Evolutionary conservation across 2,113 vertebrate genomes (phyloP), one percentile per base, ranked within the genome.

Genomic region (Anseranas semipalmata): DNA sequence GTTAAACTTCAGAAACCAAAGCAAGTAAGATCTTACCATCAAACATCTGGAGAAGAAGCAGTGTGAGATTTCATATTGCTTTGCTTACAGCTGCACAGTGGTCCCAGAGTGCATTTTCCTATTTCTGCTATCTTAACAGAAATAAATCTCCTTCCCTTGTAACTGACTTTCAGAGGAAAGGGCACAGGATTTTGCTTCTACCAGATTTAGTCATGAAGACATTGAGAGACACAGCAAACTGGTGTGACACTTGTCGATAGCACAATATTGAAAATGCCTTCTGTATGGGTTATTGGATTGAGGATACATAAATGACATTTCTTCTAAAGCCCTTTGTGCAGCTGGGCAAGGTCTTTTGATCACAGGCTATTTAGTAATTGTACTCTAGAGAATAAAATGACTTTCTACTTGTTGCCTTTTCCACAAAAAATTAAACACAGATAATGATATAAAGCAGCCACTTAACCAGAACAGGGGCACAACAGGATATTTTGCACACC

Each of bases 51-150:
- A 81, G 48, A 76, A 55, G 32, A 85, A n/a, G 28, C 43, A 56
- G 30, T 21, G 15, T 66, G 50, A 78, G 35, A 56, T 9, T 28
- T 74, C 43, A 53, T 19, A 63, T 4, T 0, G 0, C 11, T 72
- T 43, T 78, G 43, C 7, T 9, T 16, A 59, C 28, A 74, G 67
- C n/a, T 59, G 39, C 68, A 84, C 2, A 59, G 24, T 22, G n/a
- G 27, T 33, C 71, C 37, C 22, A 89, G 30, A 79, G 41, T 27
- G 27, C 13, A n/a, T 10, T 17, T 46, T 74, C 21, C 30, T 46
- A 4, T 33, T 71, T 68, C 62, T 50, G n/a, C 39, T 62, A 6
- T 48, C 39, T 55, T 55, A 62, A 68, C 16, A n/a, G 65, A 81
- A 88, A 85, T 13, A 62, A 63, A 66, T 35, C 16, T 78, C 78